Conservation (phyloP, 2,888 invertebrate species). For the Pyralis farinalis region DNA sequence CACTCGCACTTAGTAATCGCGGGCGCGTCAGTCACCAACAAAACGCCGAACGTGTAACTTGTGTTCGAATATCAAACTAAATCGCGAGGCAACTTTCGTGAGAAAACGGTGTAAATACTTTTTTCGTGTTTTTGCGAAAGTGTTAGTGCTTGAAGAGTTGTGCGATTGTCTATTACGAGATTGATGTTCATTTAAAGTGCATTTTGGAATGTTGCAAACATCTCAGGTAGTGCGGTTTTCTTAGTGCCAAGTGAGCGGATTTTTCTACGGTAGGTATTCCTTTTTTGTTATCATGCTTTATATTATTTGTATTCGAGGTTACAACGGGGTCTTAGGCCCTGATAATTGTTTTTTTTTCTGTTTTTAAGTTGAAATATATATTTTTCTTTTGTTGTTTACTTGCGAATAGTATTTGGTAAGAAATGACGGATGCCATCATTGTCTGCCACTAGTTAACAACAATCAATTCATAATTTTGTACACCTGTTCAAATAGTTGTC, state of each 20-base stretch:
- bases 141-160: slow-evolving; percentile 43
- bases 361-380: slow-evolving; percentile 5
- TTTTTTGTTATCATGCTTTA: slow-evolving; percentile 50
- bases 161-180: slow-evolving; percentile 27
- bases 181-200: slow-evolving; percentile 26
- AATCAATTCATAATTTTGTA: slow-evolving; percentile 7
- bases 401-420: not conserved
- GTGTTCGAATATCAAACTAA: slow-evolving; percentile 27
- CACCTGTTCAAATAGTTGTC: slow-evolving; percentile 10
- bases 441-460: slow-evolving; percentile 14
- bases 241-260: slow-evolving; percentile 47
- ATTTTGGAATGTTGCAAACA: slow-evolving; percentile 66
- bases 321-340: slow-evolving; percentile 35
- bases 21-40: slow-evolving; percentile 52
- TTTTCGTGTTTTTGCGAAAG: slow-evolving; percentile 47
- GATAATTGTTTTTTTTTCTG: slow-evolving; percentile 24
- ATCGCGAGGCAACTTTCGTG: slow-evolving; percentile 67
- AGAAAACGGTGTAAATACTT: slow-evolving; percentile 52
- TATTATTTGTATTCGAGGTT: slow-evolving; percentile 27
- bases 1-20: slow-evolving; percentile 44
- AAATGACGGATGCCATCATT: slow-evolving; percentile 13
- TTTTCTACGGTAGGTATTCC: slow-evolving; percentile 46
- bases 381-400: slow-evolving; percentile 19
- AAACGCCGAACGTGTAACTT: slow-evolving; percentile 24
- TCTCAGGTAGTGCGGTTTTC: slow-evolving; percentile 35